Percentiles rank a stretch among this genome's conserved stretches.
Evolutionary conservation across 2,113 vertebrate genomes (phyloP).

Genomic region (Etia nguti): DNA sequence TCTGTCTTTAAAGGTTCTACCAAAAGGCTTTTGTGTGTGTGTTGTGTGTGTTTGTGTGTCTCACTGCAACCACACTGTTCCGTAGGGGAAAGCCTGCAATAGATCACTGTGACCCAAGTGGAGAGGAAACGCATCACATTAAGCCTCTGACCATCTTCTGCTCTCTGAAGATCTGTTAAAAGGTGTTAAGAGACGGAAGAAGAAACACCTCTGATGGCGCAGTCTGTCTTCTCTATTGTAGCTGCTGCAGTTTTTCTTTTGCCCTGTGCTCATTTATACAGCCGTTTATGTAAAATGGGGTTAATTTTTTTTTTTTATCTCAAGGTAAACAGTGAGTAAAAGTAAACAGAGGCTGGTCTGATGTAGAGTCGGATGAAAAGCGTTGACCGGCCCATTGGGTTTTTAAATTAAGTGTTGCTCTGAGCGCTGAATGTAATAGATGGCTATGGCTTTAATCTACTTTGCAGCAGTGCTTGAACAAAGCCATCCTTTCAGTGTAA

Average conservation of each 20-base stretch:
- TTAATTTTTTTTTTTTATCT: conserved; percentile 26
- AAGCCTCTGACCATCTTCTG: not conserved
- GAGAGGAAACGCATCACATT: not conserved
- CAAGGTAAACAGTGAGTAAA: conserved; percentile 7
- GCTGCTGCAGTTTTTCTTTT: not conserved
- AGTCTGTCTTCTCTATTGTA: not conserved
- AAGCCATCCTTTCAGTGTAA: conserved; percentile 56
- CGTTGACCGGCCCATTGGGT: not conserved
- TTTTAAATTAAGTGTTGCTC: conserved; percentile 63
- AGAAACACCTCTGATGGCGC: not conserved
- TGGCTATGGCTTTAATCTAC: conserved; percentile 52
- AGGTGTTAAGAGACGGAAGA: not conserved
- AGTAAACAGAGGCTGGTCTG: not conserved
- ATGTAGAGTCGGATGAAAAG: not conserved
- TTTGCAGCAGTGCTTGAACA: conserved; percentile 46
- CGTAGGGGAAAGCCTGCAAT: not conserved
- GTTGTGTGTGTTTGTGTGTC: not conserved
- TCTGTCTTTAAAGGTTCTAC: not conserved
- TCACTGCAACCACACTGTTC: not conserved
- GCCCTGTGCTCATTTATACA: not conserved
- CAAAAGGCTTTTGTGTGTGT: not conserved
- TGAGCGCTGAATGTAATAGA: conserved; percentile 37
- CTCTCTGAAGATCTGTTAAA: not conserved
- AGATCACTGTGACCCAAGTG: not conserved
- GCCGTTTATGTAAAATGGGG: not conserved